Evolutionary conservation across 2,113 vertebrate species (phyloP), one percentile per base, ranked within the genome.

Genomic region (Syngnathus typhle): DNA sequence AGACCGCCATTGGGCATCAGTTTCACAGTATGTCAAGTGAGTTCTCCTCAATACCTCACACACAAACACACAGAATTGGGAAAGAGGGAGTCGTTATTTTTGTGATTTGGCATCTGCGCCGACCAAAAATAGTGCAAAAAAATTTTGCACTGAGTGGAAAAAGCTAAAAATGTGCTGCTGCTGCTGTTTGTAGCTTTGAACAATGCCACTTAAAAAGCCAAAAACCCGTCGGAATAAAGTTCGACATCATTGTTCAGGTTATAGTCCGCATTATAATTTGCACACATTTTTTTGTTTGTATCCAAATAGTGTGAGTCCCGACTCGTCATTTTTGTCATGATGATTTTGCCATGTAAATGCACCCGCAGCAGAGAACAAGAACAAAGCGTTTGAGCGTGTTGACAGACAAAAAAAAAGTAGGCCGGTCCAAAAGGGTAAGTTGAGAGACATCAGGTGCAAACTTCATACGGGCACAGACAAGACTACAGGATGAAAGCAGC

Each of bases 1-100:
- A 91, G 81, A 92, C 91, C 85, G 81, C 78, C 78, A 89, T 72
- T 83, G 79, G 80, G 84, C 85, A 87, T 88, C 78, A 68, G 75
- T 84, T 79, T 82, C 80, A 78, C 38, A 74, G 67, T 60, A 69
- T 78, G 73, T 84, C 81, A 38, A 84, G 83, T 78, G 77, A 82
- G 76, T 80, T 81, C 83, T 83, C 67, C 77, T 77, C 82, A 66
- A 74, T 80, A 77, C 74, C 84, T 83, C 85, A 86, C 81, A 56
- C 78, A 83, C 68, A 69, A 51, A 66, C 60, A 58, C 52, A 64
- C 52, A 84, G 76, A 43, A 68, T 61, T 58, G 64, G 70, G 47
- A 71, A 64, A 56, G 47, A 68, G 62, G 64, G 39, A 18, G 64
- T 27, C 12, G 13, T 21, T 46, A 46, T 56, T 72, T 36, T 71